Conservation (phyloP, 1,140 invertebrate genomes). For the Drosophila carrolli region DNA sequence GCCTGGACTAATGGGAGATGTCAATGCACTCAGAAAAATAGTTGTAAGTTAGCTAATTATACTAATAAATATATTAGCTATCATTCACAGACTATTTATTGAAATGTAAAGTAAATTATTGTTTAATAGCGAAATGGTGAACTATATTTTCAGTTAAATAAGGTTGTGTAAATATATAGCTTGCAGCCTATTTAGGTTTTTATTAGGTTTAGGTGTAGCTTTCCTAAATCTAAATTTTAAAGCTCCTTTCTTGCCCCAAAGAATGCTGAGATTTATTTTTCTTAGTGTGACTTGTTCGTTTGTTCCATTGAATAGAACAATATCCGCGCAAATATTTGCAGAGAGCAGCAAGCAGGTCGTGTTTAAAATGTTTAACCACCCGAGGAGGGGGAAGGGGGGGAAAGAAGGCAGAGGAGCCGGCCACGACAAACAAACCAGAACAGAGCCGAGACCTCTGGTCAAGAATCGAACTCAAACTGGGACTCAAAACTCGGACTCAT, state of each 20-base stretch:
- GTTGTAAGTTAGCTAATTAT: neutral
- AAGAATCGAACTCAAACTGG: slow-evolving; percentile 44
- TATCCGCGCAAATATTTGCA: slow-evolving; percentile 81
- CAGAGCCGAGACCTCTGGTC: slow-evolving; percentile 26
- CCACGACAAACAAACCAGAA: slow-evolving; percentile 15
- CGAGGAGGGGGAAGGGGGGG: neutral
- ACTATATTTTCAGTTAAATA: too few species aligned
- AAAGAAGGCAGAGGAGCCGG: neutral
- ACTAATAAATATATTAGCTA: too few species aligned
- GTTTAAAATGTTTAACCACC: slow-evolving; percentile 63
- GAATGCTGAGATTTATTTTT: neutral
- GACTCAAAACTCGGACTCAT: slow-evolving; percentile 26
- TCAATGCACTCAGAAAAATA: slow-evolving; percentile 16
- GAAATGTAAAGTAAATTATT: too few species aligned
- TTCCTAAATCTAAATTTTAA: too few species aligned
- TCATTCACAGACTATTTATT: too few species aligned
- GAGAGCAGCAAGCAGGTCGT: slow-evolving; percentile 67
- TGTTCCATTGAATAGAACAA: slow-evolving; percentile 81
- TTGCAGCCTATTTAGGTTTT: too few species aligned
- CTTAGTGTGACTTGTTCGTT: slow-evolving; percentile 22
- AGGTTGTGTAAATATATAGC: too few species aligned
- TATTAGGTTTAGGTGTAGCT: too few species aligned
- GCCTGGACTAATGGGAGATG: slow-evolving; percentile 49
- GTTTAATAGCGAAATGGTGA: too few species aligned
- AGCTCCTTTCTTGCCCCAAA: too few species aligned